Conservation (phyloP, 2,113 vertebrate species). For the Xyrauchen texanus region DNA sequence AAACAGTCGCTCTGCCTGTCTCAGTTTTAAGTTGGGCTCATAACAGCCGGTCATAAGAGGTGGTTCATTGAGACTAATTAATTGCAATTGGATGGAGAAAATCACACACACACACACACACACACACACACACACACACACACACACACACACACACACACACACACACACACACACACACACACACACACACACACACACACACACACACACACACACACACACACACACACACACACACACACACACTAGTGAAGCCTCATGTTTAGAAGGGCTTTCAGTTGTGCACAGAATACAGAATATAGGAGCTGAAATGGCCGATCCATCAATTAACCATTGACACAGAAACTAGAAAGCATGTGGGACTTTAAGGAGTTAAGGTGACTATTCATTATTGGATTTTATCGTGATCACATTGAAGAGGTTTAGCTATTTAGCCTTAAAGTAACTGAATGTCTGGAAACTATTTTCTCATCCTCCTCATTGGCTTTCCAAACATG, state of each 20-base stretch:
- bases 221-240: not conserved
- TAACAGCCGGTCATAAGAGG: slow-evolving; percentile 82
- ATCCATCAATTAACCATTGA: slow-evolving; percentile 20
- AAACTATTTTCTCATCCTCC: too few relatives aligned
- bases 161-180: slow-evolving; percentile 1
- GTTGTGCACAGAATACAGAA: not conserved
- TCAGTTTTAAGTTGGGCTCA: slow-evolving; percentile 84
- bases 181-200: slow-evolving; percentile 1
- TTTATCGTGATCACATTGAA: too few relatives aligned
- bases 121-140: slow-evolving; percentile 23
- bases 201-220: slow-evolving; percentile 21
- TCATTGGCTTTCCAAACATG: too few relatives aligned
- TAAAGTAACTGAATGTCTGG: too few relatives aligned
- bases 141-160: slow-evolving; percentile 32
- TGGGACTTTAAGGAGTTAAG: not conserved
- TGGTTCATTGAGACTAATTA: slow-evolving; percentile 86
- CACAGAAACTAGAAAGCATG: slow-evolving; percentile 23
- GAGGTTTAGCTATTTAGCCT: too few relatives aligned
- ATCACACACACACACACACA: not conserved
- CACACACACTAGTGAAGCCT: slow-evolving; percentile 33
- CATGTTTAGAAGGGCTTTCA: not conserved
- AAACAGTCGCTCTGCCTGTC: slow-evolving; percentile 83
- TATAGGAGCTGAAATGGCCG: not conserved
- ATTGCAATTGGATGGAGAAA: not conserved
- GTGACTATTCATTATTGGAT: not conserved